phyloP scores from a whole-genome alignment of 2,113 vertebrate genomes.

The Pomatorhinus ruficollis region DNA sequence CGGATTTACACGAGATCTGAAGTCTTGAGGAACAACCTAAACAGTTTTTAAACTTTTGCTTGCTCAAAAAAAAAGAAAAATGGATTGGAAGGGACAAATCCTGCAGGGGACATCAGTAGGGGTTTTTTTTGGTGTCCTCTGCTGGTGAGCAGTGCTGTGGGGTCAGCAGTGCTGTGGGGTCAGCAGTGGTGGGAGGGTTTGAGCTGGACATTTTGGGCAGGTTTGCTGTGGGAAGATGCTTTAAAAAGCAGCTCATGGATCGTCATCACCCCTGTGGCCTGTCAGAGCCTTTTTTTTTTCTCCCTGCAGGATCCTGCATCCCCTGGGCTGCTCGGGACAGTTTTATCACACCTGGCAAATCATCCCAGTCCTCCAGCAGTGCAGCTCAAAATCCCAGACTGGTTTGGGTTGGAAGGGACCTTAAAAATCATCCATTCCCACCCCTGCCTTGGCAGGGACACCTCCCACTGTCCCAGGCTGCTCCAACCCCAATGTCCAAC shows the following conservation, averaged over 20 bases:
- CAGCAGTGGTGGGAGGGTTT: rapidly evolving
- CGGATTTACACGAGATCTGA: no score
- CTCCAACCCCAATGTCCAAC: rapidly evolving
- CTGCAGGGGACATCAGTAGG: no score
- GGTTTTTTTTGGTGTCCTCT: no score
- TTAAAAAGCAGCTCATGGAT: background rate
- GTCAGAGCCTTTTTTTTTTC: background rate
- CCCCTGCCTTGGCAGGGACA: background rate
- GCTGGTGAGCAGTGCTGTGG: no score
- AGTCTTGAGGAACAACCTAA: no score
- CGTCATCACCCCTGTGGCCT: rapidly evolving
- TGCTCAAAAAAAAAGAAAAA: no score
- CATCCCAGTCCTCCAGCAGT: background rate
- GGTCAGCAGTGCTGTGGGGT: background rate
- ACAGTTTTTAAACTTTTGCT: no score
- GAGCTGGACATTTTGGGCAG: background rate
- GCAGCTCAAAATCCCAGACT: background rate
- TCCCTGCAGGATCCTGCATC: background rate
- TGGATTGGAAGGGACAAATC: no score
- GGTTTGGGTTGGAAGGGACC: background rate
- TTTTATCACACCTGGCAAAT: background rate
- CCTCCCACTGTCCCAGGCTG: background rate
- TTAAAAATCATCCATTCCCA: rapidly evolving
- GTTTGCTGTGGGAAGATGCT: background rate
- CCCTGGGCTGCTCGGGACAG: background rate